phyloP scores from a whole-genome alignment of 2,888 invertebrate species.

The Drosophila hamatofila region DNA sequence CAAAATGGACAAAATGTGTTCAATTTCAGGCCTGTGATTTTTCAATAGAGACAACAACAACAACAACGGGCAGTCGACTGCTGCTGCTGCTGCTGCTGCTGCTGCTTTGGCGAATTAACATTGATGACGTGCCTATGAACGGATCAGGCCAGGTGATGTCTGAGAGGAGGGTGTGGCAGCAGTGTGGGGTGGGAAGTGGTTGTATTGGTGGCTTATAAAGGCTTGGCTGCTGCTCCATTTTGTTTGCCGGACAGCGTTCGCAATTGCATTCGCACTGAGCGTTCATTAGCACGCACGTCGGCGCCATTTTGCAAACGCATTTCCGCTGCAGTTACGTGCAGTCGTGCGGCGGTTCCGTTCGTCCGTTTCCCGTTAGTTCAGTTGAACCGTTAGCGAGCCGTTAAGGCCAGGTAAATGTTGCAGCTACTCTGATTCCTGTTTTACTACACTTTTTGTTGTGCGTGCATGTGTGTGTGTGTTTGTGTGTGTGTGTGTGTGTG shows the following conservation, averaged over 20 bases:
- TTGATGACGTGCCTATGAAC: conserved; percentile 63
- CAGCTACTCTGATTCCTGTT: conserved; percentile 41
- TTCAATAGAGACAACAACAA: conserved; percentile 61
- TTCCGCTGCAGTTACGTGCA: conserved; percentile 75
- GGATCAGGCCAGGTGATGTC: conserved; percentile 23
- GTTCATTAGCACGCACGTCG: conserved; percentile 81
- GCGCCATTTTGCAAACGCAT: conserved; percentile 80
- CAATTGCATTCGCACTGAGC: conserved; percentile 38
- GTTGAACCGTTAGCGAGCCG: conserved; percentile 42
- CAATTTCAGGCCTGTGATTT: conserved; percentile 79
- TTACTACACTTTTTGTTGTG: conserved; percentile 9
- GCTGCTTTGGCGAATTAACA: conserved; percentile 75
- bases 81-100: background rate
- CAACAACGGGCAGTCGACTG: conserved; percentile 7
- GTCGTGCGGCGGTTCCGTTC: conserved; percentile 57
- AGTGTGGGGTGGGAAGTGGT: too few species aligned
- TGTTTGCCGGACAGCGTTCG: conserved; percentile 53
- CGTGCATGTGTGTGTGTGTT: conserved; percentile 11
- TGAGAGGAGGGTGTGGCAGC: background rate
- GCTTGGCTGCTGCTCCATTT: conserved; percentile 34
- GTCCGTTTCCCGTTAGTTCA: conserved; percentile 50
- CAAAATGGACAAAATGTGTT: conserved; percentile 81
- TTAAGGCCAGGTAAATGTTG: conserved; percentile 65
- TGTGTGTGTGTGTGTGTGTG: conserved; percentile 13
- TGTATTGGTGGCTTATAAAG: background rate